Percentiles rank a stretch among this genome's conserved stretches.
Conservation (phyloP, 2,113 vertebrate genomes). For the Brienomyrus longianalis region DNA sequence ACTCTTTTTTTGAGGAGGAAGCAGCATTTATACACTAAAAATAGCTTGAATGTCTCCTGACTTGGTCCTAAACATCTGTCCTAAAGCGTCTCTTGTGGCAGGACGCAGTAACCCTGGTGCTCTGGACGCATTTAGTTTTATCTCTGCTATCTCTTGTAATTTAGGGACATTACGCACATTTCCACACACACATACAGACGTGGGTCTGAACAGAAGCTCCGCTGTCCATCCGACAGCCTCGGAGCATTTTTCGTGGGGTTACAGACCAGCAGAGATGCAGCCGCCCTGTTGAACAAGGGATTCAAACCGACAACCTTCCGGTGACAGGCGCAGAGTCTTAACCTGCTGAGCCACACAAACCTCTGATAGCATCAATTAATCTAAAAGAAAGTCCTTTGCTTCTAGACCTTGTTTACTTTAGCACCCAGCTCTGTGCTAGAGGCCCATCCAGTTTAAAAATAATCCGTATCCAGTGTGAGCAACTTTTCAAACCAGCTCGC, state of each 20-base stretch:
- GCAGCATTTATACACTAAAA: not conserved
- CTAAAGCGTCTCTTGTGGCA: not conserved
- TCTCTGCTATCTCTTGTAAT: not conserved
- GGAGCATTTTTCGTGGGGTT: not conserved
- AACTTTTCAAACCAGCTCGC: too few species aligned
- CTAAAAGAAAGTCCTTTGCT: not conserved
- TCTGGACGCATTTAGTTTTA: not conserved
- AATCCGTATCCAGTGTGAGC: not conserved
- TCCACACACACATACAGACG: not conserved
- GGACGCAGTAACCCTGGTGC: not conserved
- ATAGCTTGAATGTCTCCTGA: not conserved
- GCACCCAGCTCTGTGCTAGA: not conserved
- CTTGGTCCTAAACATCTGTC: not conserved
- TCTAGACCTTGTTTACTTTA: not conserved
- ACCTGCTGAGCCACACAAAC: not conserved
- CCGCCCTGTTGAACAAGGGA: not conserved
- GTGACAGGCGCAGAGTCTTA: not conserved
- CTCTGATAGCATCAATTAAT: not conserved
- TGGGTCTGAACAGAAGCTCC: not conserved
- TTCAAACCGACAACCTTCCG: not conserved
- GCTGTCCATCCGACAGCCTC: not conserved
- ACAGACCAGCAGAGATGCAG: not conserved
- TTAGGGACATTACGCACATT: not conserved
- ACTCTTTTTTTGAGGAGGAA: not conserved
- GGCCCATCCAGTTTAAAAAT: not conserved